Evolutionary conservation across 2,797 vertebrate genomes (phyloP).

Genomic region (Sardinella longiceps): DNA sequence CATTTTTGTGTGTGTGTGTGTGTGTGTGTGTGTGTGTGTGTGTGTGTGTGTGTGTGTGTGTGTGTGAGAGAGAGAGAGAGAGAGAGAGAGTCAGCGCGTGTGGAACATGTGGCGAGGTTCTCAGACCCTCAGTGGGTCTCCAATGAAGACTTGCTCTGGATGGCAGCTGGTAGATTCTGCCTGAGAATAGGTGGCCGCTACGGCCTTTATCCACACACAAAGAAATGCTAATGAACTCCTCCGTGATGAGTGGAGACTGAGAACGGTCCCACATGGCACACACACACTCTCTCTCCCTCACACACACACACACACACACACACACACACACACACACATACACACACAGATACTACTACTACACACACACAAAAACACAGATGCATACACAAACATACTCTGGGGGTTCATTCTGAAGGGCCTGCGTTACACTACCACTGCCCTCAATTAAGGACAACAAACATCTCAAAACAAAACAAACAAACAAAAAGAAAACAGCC

Average conservation of each 20-base stretch:
- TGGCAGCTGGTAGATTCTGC: constrained; percentile 99
- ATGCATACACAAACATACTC: constrained; percentile 56
- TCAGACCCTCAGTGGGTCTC: constrained; percentile 95
- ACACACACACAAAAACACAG: neutral
- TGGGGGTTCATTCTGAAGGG: constrained; percentile 61
- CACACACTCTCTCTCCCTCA: constrained; percentile 70
- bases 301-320: constrained; percentile 60
- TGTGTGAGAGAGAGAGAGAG: constrained; percentile 59
- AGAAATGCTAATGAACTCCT: constrained; percentile 98
- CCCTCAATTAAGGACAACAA: constrained; percentile 74
- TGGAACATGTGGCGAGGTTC: constrained; percentile 98
- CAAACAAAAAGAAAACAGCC: constrained; percentile 57
- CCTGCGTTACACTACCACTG: constrained; percentile 75
- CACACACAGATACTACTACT: neutral
- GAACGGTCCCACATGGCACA: constrained; percentile 97
- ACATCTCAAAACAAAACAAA: constrained; percentile 52
- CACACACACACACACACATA: constrained; percentile 18
- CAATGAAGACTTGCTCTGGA: constrained; percentile 96
- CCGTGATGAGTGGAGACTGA: constrained; percentile 92
- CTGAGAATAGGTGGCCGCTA: constrained; percentile 87
- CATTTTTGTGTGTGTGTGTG: constrained; percentile 49
- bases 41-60: constrained; percentile 30
- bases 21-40: constrained; percentile 38
- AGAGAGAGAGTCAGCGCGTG: constrained; percentile 64
- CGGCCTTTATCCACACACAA: constrained; percentile 95